Evolutionary conservation across 2,888 invertebrate species (phyloP), one percentile per base, ranked within the genome.

Genomic region (Tanypteryx hageni): DNA sequence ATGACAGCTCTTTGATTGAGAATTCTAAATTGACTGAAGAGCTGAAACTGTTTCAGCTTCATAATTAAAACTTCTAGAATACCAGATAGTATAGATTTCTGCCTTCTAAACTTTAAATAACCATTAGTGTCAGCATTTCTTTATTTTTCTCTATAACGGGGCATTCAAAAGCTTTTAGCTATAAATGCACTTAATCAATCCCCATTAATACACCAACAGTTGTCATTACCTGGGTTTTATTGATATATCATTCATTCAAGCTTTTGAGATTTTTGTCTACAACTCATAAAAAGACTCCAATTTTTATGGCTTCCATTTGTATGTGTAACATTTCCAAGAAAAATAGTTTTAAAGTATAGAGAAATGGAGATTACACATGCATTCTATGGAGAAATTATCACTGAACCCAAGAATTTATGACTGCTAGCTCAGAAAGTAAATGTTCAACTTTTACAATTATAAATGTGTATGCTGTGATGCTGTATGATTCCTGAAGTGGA

Each of bases 251-350:
- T 76, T 13, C 76, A 76, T 27, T 44, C 44, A 44, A 44, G 44
- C 44, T 44, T 44, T 44, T 76, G 27, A 76, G 76, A 27, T 76
- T 27, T 27, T 76, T 76, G 76, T 76, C 76, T 76, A 27, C 27
- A 76, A 76, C 27, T 76, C 76, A 76, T 27, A 27, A 76, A 27
- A 76, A 27, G 76, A 64, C 89, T 64, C 89, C 61, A 89, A 83
- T 44, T 89, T 27, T 89, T n/a, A 89, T 44, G 89, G 89, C 89
- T 89, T 89, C 89, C 89, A 89, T 64, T 89, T 89, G 64, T 64
- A 89, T 61, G 64, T 64, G 31, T 89, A 64, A 44, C 61, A 64
- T 89, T 64, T 61, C 44, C 44, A 64, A 44, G 44, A 86, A 86
- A 89, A 56, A 44, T 18, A 68, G 68, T 27, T 76, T 76, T 11